Percentiles rank a stretch among this genome's conserved stretches.
Evolutionary conservation across 1,140 invertebrate species (phyloP).

Genomic region (Caenorhabditis tropicalis): DNA sequence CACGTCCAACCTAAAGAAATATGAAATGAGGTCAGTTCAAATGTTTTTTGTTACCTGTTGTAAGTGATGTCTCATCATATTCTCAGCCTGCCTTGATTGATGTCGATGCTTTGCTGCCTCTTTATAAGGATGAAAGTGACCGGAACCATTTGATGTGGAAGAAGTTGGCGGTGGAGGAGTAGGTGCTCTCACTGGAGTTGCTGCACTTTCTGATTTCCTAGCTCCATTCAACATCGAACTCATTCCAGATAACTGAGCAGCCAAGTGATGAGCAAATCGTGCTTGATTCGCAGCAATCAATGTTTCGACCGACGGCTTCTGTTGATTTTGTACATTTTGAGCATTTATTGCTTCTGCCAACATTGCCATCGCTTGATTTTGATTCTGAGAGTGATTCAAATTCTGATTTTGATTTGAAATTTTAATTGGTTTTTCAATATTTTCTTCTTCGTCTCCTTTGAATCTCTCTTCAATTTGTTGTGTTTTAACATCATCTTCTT

Average conservation of each 20-base stretch:
- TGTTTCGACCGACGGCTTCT: constrained; percentile 17
- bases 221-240: constrained; percentile 28
- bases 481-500: neutral
- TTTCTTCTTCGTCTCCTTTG: neutral
- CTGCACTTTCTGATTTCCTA: constrained; percentile 2
- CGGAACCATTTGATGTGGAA: neutral
- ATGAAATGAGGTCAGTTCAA: too few relatives aligned
- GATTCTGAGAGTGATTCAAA: neutral
- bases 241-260: constrained; percentile 12
- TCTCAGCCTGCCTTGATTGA: neutral
- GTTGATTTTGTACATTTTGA: neutral
- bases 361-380: constrained; percentile 18
- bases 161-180: neutral
- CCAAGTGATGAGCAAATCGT: constrained; percentile 28
- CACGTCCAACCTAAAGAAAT: constrained; percentile 3
- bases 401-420: too few relatives aligned
- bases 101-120: neutral
- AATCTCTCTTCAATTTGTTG: neutral
- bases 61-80: constrained; percentile 25
- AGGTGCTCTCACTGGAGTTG: neutral
- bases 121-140: constrained; percentile 25
- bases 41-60: too few relatives aligned
- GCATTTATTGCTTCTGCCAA: neutral
- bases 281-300: constrained; percentile 10
- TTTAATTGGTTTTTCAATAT: neutral